phyloP scores from a whole-genome alignment of 1,140 invertebrate genomes.

The Ostrea denselamellosa region DNA sequence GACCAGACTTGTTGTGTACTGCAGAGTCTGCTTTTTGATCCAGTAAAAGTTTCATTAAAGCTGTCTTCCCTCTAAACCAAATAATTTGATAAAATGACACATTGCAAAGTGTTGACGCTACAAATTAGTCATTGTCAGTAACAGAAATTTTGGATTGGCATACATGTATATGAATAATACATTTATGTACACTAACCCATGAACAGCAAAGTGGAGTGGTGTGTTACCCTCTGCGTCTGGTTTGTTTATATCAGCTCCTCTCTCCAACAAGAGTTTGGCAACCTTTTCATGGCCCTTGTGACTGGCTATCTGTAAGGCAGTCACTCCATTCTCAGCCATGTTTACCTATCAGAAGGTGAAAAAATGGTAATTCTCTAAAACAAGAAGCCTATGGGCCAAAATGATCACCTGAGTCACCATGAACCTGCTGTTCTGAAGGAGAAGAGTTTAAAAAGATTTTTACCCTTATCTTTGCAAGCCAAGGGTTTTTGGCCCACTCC shows the following conservation, averaged over 20 bases:
- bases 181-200: slow-evolving; percentile 28
- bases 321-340: slow-evolving; percentile 34
- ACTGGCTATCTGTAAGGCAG: slow-evolving; percentile 50
- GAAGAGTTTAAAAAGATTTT: no score
- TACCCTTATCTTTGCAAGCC: no score
- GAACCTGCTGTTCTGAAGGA: no score
- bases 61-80: not conserved
- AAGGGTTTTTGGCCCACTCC: no score
- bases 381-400: no score
- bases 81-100: not conserved
- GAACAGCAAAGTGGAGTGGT: slow-evolving; percentile 55
- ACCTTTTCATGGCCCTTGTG: slow-evolving; percentile 50
- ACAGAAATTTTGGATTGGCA: not conserved
- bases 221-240: slow-evolving; percentile 49
- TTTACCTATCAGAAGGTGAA: slow-evolving; percentile 39
- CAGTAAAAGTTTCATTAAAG: slow-evolving; percentile 14
- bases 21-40: slow-evolving; percentile 28
- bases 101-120: no score
- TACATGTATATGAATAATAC: slow-evolving; percentile 15
- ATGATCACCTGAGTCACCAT: no score
- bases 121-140: slow-evolving; percentile 26
- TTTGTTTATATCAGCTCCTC: slow-evolving; percentile 47
- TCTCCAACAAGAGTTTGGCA: slow-evolving; percentile 43
- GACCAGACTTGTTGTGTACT: not conserved
- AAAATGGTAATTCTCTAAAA: not conserved